Base-by-base conservation (phyloP, 2,797 vertebrate genomes). In the Dermochelys coriacea region DNA sequence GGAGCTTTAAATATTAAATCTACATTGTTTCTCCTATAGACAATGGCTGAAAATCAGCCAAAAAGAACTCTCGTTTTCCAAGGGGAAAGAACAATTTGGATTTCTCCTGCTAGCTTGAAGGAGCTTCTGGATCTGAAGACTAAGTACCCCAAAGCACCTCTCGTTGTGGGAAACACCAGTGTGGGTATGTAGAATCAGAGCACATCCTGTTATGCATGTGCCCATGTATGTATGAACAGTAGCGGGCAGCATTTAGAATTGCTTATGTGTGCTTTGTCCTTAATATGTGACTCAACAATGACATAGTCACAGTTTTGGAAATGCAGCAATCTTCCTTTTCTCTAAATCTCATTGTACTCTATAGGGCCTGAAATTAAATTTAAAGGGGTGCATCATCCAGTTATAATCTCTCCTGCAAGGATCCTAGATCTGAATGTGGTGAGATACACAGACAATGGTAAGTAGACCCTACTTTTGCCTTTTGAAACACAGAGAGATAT, bases 121-220 rank as follows among this genome's bases (percentile, higher is more conserved):
- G 99, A 99, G 71, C 98, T 99, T 93, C 93, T 99, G 88, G 98
- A 98, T 89, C 98, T 99, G 87, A 99, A 98, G 98, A 71, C 83
- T 31, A 94, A 94, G 2, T 90, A 99, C 91, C 98, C 99, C 0
- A 34, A 98, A 92, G 99, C 99, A 12, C 99, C 99, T 7, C 97
- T 99, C 47, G 95, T 99, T 45, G 94, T 99, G 91, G 99, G 99
- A 59, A 99, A 99, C 98, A 99, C 99, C 19, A 95, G 94, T 54
- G 96, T 99, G 45, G 99, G 99, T 98, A 91, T 92, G 98, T 94
- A 49, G 51, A 84, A 6, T 6, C 75, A 41, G 14, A 91, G 41
- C 12, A 11, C 19, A 49, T 86, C 52, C 79, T 74, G 4, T 87
- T 93, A 84, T 19, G 6, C 2, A 55, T 37, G 41, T 82, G 84